These are phyloP conservation scores for Lysandra bellargus DNA, from an alignment of 2,888 invertebrate species.

Conservation along the genomic window DNA sequence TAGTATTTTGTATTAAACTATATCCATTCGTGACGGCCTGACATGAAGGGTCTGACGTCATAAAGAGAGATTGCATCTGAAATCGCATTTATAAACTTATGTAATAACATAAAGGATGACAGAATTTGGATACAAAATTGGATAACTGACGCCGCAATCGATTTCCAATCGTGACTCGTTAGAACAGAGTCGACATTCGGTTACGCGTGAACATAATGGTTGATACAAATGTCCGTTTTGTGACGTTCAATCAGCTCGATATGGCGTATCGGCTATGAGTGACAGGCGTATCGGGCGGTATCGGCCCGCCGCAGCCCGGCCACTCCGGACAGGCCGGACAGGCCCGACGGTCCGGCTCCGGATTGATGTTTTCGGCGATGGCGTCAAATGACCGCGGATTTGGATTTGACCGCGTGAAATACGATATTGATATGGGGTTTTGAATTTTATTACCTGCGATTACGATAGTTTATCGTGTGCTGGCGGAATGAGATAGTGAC, in stretches of 20 bases:
- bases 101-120: conserved; percentile 30
- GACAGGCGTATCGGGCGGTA: conserved; percentile 36
- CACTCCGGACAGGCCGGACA: no score
- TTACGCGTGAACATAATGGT: background rate
- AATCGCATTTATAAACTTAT: conserved; percentile 3
- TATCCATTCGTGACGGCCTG: background rate
- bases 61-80: conserved; percentile 22
- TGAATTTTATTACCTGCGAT: conserved; percentile 1
- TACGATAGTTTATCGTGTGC: background rate
- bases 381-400: conserved; percentile 22
- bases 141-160: background rate
- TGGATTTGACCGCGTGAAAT: conserved; percentile 9
- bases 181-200: background rate
- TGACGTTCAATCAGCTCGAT: conserved; percentile 38
- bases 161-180: background rate
- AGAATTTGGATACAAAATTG: conserved; percentile 29
- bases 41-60: conserved; percentile 6
- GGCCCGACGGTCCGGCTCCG: background rate
- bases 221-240: conserved; percentile 33
- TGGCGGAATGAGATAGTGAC: background rate
- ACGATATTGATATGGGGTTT: conserved; percentile 14
- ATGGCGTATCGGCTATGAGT: conserved; percentile 35
- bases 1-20: conserved; percentile 1
- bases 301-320: conserved; percentile 35
- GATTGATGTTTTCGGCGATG: conserved; percentile 16